Base-by-base conservation (phyloP, 2,113 vertebrate genomes). In the Sinocyclocheilus anophthalmus region DNA sequence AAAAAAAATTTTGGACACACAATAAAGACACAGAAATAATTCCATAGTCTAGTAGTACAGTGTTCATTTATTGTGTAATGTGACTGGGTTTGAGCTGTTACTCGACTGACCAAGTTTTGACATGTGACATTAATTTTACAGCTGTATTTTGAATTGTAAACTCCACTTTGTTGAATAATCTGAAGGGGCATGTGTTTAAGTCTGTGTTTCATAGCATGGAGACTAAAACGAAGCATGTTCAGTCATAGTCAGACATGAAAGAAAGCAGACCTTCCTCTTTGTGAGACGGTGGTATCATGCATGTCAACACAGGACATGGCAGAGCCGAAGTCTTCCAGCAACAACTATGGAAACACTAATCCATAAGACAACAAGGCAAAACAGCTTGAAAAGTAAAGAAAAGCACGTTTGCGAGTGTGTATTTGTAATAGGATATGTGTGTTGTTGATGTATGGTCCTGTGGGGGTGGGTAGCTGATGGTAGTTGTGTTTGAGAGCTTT, bases 251-350 rank as follows among this genome's bases (percentile, higher is more conserved):
- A 92, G 90, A 92, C 53, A 86, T 91, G 88, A 93, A 91, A 91
- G 89, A 92, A 91, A 89, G 89, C 92, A 93, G 91, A 91, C 87
- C 90, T 94, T 93, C 92, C 91, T 92, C 87, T 91, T 85, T 84
- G 90, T 86, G 93, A 92, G 90, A 94, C 92, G 89, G 85, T 90
- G 88, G 88, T 93, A 91, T 92, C 91, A 92, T 87, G 89, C 91
- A 81, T 92, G 93, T 93, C 93, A 91, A 90, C 93, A 93, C 92
- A 91, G 91, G 92, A 93, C 87, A 90, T 81, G 84, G 87, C 89
- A 76, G 87, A 78, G 75, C n/a, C 39, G 76, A 7, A 70, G 75
- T 22, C 18, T 61, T 50, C 69, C 85, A 59, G 30, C 30, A 80
- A 42, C 55, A 69, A 26, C 80, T 50, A 22, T 50, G 59, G 39